Conservation (phyloP, 2,797 vertebrate species). For the Xiphophorus birchmanni region DNA sequence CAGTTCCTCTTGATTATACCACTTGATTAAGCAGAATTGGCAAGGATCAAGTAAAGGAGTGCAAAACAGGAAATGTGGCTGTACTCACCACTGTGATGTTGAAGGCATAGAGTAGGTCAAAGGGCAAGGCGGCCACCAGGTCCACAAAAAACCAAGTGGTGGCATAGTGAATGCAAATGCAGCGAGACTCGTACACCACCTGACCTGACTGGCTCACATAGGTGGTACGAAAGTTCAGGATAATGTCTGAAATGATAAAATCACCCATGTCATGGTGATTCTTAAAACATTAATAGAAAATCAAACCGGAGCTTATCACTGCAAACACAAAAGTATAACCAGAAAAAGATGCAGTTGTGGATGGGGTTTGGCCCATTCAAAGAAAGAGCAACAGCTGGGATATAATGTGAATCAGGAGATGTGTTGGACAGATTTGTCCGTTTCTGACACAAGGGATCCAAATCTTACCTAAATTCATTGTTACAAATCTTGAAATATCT, state of each 20-base stretch:
- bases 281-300: not conserved
- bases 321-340: not conserved
- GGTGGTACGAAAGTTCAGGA: conserved; percentile 96
- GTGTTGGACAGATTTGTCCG: not conserved
- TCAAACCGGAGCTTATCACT: not conserved
- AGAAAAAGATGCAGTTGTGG: not conserved
- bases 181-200: conserved; percentile 91
- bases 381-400: not conserved
- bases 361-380: not conserved
- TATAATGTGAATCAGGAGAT: not conserved
- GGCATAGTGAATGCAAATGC: conserved; percentile 95
- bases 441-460: not conserved
- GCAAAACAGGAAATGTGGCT: not conserved
- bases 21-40: not conserved
- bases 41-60: not conserved
- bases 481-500: not conserved
- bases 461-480: not conserved
- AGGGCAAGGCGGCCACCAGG: conserved; percentile 94
- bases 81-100: conserved; percentile 94
- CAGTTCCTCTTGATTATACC: too few species aligned
- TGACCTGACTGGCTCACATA: conserved; percentile 96
- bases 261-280: not conserved
- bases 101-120: conserved; percentile 96
- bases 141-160: conserved; percentile 99
- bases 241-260: conserved; percentile 86